phyloP scores from a whole-genome alignment of 1,140 invertebrate species.

The Phthorimaea operculella region DNA sequence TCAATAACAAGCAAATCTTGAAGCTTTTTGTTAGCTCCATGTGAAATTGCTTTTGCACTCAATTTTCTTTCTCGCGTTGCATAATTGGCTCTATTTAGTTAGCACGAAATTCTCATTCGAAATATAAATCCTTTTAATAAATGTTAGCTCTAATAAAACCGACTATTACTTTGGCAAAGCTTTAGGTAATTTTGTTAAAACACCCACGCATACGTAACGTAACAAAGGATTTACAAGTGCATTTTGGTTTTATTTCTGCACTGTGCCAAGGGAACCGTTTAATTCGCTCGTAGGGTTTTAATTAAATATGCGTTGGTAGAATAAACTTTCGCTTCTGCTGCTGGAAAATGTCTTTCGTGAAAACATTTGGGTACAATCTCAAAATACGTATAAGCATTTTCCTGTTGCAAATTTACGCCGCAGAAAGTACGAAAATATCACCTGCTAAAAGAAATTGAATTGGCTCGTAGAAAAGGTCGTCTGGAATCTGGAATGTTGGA shows the following conservation, averaged over 20 bases:
- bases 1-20: neutral
- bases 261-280: too few species aligned
- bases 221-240: neutral
- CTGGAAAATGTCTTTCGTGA: too few species aligned
- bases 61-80: too few species aligned
- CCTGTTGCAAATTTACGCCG: too few species aligned
- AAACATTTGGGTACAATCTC: too few species aligned
- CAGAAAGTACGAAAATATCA: neutral
- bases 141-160: neutral
- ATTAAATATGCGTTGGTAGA: too few species aligned
- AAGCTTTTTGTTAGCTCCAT: too few species aligned
- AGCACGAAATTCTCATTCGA: neutral
- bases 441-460: neutral
- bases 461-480: neutral
- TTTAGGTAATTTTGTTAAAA: neutral
- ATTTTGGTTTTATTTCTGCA: too few species aligned
- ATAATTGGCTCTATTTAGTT: neutral
- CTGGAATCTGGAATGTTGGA: slow-evolving; percentile 30
- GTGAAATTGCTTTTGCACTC: too few species aligned
- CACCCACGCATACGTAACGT: neutral
- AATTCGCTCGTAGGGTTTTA: too few species aligned
- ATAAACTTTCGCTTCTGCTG: too few species aligned
- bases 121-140: neutral
- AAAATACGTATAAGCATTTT: too few species aligned
- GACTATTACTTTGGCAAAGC: neutral